Percentiles rank a stretch among this genome's conserved stretches.
phyloP scores from a whole-genome alignment of 2,888 invertebrate species.

The Xylota sylvarum region DNA sequence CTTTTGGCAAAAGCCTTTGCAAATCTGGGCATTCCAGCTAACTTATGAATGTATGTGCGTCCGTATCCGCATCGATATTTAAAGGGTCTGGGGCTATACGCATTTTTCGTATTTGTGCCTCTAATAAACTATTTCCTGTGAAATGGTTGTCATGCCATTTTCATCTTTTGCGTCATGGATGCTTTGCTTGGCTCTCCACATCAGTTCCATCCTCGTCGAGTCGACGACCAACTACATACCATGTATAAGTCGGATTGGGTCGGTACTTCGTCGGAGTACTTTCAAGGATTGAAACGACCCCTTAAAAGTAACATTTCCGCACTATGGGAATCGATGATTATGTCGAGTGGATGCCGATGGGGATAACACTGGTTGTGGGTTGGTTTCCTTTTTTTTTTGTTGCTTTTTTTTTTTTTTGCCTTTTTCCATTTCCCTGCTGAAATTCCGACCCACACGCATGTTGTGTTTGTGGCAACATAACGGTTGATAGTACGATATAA shows the following conservation, averaged over 20 bases:
- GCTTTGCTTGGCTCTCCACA: slow-evolving; percentile 36
- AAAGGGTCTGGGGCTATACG: background rate
- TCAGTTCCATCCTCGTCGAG: background rate
- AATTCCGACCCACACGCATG: slow-evolving; percentile 54
- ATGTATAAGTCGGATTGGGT: background rate
- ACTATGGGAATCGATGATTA: slow-evolving; percentile 51
- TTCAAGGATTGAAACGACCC: slow-evolving; percentile 35
- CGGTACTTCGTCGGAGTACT: slow-evolving; percentile 10
- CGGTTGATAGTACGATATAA: slow-evolving; percentile 55
- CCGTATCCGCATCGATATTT: background rate
- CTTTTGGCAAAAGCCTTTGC: background rate
- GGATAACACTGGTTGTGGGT: background rate
- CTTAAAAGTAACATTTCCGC: slow-evolving; percentile 65
- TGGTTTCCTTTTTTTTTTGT: slow-evolving; percentile 3
- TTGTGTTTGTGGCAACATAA: slow-evolving; percentile 56
- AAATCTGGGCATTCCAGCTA: background rate
- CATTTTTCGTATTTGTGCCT: slow-evolving; percentile 27
- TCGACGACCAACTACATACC: slow-evolving; percentile 3
- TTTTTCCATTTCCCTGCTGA: background rate
- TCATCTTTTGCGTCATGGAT: slow-evolving; percentile 40
- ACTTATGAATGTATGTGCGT: background rate
- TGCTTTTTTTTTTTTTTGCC: background rate
- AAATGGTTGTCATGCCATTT: slow-evolving; percentile 50
- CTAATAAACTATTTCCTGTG: slow-evolving; percentile 50
- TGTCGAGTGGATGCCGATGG: slow-evolving; percentile 38